Percentiles rank a stretch among this genome's conserved stretches.
Conservation (phyloP, 2,888 invertebrate genomes). For the Prenolepis imparis region DNA sequence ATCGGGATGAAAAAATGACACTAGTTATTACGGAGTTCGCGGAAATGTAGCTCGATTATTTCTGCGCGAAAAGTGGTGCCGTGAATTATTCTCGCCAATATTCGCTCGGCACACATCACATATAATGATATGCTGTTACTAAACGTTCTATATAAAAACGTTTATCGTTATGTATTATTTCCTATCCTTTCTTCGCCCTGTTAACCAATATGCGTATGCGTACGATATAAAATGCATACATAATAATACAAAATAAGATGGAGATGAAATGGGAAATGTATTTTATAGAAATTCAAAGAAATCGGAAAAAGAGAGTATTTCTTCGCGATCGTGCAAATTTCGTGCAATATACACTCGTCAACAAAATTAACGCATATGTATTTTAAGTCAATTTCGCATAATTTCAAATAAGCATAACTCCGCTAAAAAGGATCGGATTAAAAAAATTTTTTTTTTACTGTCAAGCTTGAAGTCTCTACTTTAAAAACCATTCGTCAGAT, state of each 20-base stretch:
- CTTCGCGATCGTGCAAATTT: neutral
- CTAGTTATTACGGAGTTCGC: neutral
- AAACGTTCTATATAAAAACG: constrained; percentile 37
- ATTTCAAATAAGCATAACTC: too few relatives aligned
- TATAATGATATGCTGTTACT: constrained; percentile 3
- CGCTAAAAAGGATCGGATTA: too few relatives aligned
- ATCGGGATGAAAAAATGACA: neutral
- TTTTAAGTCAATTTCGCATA: too few relatives aligned
- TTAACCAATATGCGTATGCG: neutral
- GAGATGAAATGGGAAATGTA: constrained; percentile 22
- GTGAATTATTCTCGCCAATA: constrained; percentile 14
- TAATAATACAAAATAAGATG: constrained; percentile 19
- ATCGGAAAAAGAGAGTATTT: neutral
- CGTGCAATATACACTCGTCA: neutral
- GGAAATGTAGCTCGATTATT: neutral
- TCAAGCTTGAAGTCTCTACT: too few relatives aligned
- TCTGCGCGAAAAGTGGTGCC: neutral
- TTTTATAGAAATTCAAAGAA: neutral
- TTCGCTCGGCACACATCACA: constrained; percentile 3
- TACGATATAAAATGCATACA: neutral
- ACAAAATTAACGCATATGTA: too few relatives aligned
- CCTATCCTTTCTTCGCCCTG: neutral
- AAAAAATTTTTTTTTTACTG: too few relatives aligned
- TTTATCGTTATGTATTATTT: constrained; percentile 35
- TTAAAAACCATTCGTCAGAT: too few relatives aligned